Base-by-base conservation (phyloP, 2,888 invertebrate genomes). In the Mechanitis messenoides region DNA sequence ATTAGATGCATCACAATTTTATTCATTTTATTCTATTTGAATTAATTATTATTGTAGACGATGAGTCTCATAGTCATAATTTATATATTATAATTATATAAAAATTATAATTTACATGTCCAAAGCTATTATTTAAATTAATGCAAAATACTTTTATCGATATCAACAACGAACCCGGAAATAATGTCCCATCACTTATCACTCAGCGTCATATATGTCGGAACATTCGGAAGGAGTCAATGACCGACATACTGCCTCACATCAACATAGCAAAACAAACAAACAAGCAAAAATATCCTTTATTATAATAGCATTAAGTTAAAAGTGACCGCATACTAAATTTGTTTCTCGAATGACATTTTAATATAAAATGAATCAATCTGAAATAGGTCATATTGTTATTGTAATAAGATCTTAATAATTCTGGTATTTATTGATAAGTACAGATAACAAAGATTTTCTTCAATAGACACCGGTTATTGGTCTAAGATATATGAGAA, bases 171-270 rank as follows among this genome's bases (percentile, higher is more conserved):
- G 53, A 54, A 56, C 63, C 59, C 61, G 64, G 64, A 66, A 66
- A 58, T 50, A 33, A 46, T 53, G 46, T 61, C 59, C 45, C 66
- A 47, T 66, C 61, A 59, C 66, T 66, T 59, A 59, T 55, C 63
- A 53, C 54, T 38, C 47, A 47, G 45, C 33, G 38, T 61, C 47
- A 47, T 28, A 54, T 54, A 47, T 46, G 63, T 56, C 58, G 64
- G 73, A 80, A 77, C 80, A 83, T 84, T 86, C 84, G 69, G 77
- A 72, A 71, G 72, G 76, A 84, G 81, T 85, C 87, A 83, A 75
- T 68, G 83, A 69, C 82, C 88, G 86, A 69, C 87, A 87, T 80
- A 89, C 81, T 89, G 87, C 84, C 89, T 79, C 74, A 88, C 75
- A 85, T 88, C 79, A 50, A 4, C 7, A 6, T 31, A 50, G 31